These are phyloP conservation scores for Hirudo medicinalis DNA, from an alignment of 1,140 invertebrate genomes.

Conservation along the genomic window DNA sequence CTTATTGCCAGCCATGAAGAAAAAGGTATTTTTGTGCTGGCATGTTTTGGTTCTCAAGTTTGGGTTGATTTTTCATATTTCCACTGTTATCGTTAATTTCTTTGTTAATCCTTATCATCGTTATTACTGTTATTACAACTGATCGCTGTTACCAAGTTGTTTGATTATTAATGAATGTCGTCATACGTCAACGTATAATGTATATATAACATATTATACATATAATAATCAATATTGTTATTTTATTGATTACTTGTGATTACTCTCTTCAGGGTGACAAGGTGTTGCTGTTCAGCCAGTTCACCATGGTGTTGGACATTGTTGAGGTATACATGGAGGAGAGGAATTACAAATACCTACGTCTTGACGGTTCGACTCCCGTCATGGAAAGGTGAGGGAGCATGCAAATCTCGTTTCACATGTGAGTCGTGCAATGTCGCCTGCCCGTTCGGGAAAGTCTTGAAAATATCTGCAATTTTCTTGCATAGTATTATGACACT, in stretches of 20 bases:
- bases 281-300: conserved; percentile 85
- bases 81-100: not conserved
- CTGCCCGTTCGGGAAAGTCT: too few species aligned
- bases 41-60: not conserved
- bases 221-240: too few species aligned
- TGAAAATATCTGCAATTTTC: too few species aligned
- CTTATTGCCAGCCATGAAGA: conserved; percentile 39
- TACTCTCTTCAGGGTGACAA: conserved; percentile 37
- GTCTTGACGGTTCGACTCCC: conserved; percentile 40
- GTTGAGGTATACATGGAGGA: conserved; percentile 37
- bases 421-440: too few species aligned
- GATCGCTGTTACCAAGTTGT: too few species aligned
- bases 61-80: too few species aligned
- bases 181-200: too few species aligned
- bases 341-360: conserved; percentile 32
- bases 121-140: too few species aligned
- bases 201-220: not conserved
- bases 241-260: too few species aligned
- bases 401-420: not conserved
- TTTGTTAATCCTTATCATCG: not conserved
- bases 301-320: conserved; percentile 80
- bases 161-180: too few species aligned
- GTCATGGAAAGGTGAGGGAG: conserved; percentile 34
- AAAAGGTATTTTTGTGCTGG: conserved; percentile 33
- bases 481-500: too few species aligned